Evolutionary conservation across 2,888 invertebrate genomes (phyloP).

Genomic region (Cheilosia scutellata): DNA sequence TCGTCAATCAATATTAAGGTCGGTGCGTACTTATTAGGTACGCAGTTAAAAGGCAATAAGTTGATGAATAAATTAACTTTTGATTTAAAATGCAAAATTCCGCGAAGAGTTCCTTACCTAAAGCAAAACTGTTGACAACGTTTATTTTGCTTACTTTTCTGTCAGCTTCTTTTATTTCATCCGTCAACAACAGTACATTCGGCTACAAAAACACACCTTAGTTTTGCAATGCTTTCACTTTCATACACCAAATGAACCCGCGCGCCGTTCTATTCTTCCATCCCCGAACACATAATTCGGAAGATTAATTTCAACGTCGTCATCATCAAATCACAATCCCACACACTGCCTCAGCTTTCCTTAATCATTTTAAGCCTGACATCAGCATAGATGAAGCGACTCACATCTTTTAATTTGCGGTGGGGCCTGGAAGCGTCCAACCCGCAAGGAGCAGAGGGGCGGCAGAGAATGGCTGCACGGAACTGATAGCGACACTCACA

Average conservation of each 20-base stretch:
- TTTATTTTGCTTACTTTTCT: not conserved
- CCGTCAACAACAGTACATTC: not conserved
- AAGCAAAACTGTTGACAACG: not conserved
- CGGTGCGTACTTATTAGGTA: not conserved
- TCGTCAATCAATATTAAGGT: too few relatives aligned
- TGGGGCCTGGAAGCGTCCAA: conserved; percentile 32
- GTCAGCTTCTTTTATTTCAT: not conserved
- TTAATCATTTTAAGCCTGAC: conserved; percentile 66
- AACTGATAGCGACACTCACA: conserved; percentile 65
- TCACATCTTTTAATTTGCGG: conserved; percentile 65
- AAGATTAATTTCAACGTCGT: conserved; percentile 61
- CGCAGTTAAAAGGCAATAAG: not conserved
- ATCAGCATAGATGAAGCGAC: conserved; percentile 61
- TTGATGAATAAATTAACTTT: not conserved
- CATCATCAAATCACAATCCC: conserved; percentile 61
- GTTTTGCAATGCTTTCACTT: not conserved
- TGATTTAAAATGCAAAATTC: not conserved
- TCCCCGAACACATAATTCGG: conserved; percentile 12
- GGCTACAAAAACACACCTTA: not conserved
- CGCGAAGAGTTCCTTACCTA: not conserved
- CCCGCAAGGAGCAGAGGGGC: conserved; percentile 21
- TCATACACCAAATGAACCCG: not conserved
- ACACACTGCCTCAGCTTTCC: conserved; percentile 64
- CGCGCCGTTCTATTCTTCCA: not conserved
- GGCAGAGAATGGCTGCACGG: conserved; percentile 54